Evolutionary conservation across 2,113 vertebrate species (phyloP), one percentile per base, ranked within the genome.

Genomic region (Lonchura striata): DNA sequence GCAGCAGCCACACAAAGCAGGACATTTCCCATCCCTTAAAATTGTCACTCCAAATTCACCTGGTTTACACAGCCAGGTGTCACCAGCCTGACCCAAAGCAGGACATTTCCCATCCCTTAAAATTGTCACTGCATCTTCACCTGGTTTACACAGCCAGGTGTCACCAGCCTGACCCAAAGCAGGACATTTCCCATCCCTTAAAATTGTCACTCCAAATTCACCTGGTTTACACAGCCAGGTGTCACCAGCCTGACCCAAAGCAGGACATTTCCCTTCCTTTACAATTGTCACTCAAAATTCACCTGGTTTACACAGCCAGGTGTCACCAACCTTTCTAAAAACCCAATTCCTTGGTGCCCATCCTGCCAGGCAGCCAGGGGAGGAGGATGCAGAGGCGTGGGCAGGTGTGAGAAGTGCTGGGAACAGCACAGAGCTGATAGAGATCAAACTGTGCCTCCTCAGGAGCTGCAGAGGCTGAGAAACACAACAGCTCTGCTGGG

Each of bases 321-420:
- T 4, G 10, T 23, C 52, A 61, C 8, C 42, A 64, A 13, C 28
- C 9, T 71, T 28, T 28, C 39, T 2, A 31, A 31, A 68, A 91
- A 1, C 46, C 17, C 31, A 13, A 0, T 15, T 70, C 35, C 44
- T 39, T 42, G 0, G 4, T 59, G 57, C 39, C 61, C 66, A 15
- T 5, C 66, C 17, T 71, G 19, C 57, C 25, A 15, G 57, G 28
- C 22, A 17, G 5, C 31, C 65, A n/a, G 33, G 20, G 41, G 27
- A 91, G 7, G 30, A 81, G 24, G 42, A 75, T 25, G 59, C 31
- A 64, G 30, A 90, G 35, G 54, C 23, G 39, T 22, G 33, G 61
- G 65, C 39, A 75, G 70, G 18, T 37, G 63, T 8, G 35, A 76
- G 42, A 28, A 80, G 54, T 3, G 37, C 89, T 92, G 35, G 42